Evolutionary conservation across 2,888 invertebrate species (phyloP).

Genomic region (Agrotis exclamationis): DNA sequence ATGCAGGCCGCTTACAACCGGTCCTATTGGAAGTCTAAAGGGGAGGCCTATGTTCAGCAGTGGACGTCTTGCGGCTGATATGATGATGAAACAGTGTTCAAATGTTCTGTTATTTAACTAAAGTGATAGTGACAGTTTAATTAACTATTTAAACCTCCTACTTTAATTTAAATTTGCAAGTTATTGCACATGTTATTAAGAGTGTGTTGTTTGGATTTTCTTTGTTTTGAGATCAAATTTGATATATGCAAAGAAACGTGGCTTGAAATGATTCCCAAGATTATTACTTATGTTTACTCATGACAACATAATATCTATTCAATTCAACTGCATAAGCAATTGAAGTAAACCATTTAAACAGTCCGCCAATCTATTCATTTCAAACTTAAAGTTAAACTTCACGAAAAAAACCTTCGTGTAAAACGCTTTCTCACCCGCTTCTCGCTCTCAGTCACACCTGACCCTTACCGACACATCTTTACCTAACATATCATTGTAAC

Average conservation of each 20-base stretch:
- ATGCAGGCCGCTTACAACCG: too few relatives aligned
- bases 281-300: too few relatives aligned
- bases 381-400: neutral
- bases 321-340: neutral
- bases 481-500: conserved; percentile 18
- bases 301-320: too few relatives aligned
- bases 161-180: neutral
- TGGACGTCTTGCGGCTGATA: too few relatives aligned
- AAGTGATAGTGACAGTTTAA: neutral
- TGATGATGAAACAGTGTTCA: neutral
- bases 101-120: neutral
- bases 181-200: neutral
- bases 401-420: too few relatives aligned
- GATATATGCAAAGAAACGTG: too few relatives aligned
- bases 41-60: too few relatives aligned
- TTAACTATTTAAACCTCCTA: neutral
- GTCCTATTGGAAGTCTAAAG: too few relatives aligned
- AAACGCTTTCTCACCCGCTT: neutral
- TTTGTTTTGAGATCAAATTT: too few relatives aligned
- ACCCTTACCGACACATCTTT: neutral
- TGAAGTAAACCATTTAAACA: neutral
- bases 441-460: conserved; percentile 17
- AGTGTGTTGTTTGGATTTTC: neutral
- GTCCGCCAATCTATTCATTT: neutral
- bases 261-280: too few relatives aligned